A percentile compares a stretch with the other conserved stretches of the same genome.
Evolutionary conservation across 2,888 invertebrate genomes (phyloP).

Genomic region (Lypha dubia): DNA sequence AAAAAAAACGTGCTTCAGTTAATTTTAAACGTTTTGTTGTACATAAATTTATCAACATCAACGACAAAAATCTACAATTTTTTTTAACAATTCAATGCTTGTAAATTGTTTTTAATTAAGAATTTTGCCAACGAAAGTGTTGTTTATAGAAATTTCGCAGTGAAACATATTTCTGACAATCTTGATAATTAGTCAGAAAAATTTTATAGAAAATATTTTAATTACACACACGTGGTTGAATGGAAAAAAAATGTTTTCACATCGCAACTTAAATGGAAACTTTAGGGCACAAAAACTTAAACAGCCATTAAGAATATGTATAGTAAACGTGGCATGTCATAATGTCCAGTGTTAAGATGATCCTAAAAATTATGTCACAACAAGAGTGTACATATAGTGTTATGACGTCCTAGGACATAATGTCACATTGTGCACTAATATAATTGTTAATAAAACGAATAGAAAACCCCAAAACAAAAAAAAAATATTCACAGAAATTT

Average conservation of each 20-base stretch:
- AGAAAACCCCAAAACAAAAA: too few relatives aligned
- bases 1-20: slow-evolving; percentile 48
- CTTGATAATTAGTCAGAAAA: slow-evolving; percentile 41
- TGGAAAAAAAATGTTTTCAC: background rate
- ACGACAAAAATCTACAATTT: slow-evolving; percentile 15
- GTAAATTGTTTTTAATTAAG: slow-evolving; percentile 49
- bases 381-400: too few relatives aligned
- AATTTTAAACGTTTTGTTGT: slow-evolving; percentile 49
- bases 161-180: slow-evolving; percentile 17
- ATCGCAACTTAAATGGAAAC: background rate
- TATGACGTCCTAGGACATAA: too few relatives aligned
- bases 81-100: slow-evolving; percentile 14
- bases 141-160: slow-evolving; percentile 35
- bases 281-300: too few relatives aligned
- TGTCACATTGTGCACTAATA: too few relatives aligned
- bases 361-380: too few relatives aligned
- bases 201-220: slow-evolving; percentile 25
- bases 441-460: too few relatives aligned
- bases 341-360: too few relatives aligned
- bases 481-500: too few relatives aligned
- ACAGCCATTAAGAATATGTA: too few relatives aligned
- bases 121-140: slow-evolving; percentile 1
- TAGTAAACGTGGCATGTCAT: too few relatives aligned
- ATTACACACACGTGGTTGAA: background rate
- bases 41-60: slow-evolving; percentile 17